Percentiles rank a stretch among this genome's conserved stretches.
Conservation (phyloP, 2,797 vertebrate genomes). For the Bovichtus diacanthus region DNA sequence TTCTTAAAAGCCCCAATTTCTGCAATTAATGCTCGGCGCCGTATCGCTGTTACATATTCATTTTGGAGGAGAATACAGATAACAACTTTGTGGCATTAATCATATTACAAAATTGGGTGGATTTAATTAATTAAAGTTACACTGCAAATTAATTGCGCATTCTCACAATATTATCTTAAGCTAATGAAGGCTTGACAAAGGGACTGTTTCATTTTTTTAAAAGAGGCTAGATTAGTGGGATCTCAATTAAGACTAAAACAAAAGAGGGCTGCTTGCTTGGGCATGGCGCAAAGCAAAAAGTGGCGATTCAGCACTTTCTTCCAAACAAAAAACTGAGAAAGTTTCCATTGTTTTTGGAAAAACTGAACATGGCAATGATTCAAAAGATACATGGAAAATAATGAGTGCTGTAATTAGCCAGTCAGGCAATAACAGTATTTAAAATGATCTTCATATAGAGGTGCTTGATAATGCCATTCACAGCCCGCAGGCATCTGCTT, state of each 20-base stretch:
- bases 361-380: conserved; percentile 89
- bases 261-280: conserved; percentile 82
- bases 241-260: conserved; percentile 91
- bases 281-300: conserved; percentile 80
- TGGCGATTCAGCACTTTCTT: conserved; percentile 85
- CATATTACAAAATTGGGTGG: conserved; percentile 87
- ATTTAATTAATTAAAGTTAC: conserved; percentile 88
- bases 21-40: conserved; percentile 86
- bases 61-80: conserved; percentile 91
- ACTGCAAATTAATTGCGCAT: conserved; percentile 87
- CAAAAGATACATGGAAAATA: conserved; percentile 88
- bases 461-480: conserved; percentile 77
- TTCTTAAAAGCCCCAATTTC: conserved; percentile 81
- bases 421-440: conserved; percentile 78
- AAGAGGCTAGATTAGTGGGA: conserved; percentile 86
- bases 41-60: conserved; percentile 89
- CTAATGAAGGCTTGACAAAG: conserved; percentile 87
- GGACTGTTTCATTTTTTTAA: conserved; percentile 80
- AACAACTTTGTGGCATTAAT: conserved; percentile 93
- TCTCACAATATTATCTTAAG: conserved; percentile 87
- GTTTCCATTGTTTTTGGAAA: conserved; percentile 87
- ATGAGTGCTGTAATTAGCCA: conserved; percentile 87
- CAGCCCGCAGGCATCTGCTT: conserved; percentile 51
- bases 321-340: conserved; percentile 86
- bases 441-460: conserved; percentile 79